These are phyloP conservation scores for Pycnomerus fuliginosus DNA, from an alignment of 2,888 invertebrate species.

Conservation along the genomic window DNA sequence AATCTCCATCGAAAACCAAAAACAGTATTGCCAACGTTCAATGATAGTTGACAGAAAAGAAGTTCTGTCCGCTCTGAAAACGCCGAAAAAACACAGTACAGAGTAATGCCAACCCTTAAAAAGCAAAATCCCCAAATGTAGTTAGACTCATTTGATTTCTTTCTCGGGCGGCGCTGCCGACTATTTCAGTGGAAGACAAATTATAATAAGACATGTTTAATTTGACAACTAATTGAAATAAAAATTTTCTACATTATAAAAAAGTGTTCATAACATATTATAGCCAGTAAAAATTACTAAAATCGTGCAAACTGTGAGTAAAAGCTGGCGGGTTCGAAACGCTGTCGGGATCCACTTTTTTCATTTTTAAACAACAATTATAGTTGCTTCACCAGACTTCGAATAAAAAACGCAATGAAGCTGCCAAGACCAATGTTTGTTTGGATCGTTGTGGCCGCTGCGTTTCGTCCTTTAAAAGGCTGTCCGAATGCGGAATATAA, in stretches of 20 bases:
- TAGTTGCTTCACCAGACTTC: neutral
- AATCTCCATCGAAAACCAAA: too few relatives aligned
- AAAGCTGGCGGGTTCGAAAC: neutral
- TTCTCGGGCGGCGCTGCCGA: neutral
- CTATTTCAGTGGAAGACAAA: neutral
- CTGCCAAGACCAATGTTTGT: neutral
- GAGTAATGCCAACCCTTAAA: too few relatives aligned
- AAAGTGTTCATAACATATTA: neutral
- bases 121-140: too few relatives aligned
- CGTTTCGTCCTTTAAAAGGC: conserved; percentile 1
- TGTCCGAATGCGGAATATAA: conserved; percentile 25
- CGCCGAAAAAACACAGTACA: too few relatives aligned
- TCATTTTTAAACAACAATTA: neutral
- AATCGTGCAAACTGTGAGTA: neutral
- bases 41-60: too few relatives aligned
- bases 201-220: neutral
- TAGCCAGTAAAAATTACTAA: neutral
- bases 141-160: neutral
- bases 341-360: neutral
- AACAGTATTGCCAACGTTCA: too few relatives aligned
- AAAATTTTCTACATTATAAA: neutral
- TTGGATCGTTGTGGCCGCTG: neutral
- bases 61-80: too few relatives aligned
- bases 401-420: neutral
- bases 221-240: neutral